Evolutionary conservation across 2,888 invertebrate genomes (phyloP).

Genomic region (Alitta virens): DNA sequence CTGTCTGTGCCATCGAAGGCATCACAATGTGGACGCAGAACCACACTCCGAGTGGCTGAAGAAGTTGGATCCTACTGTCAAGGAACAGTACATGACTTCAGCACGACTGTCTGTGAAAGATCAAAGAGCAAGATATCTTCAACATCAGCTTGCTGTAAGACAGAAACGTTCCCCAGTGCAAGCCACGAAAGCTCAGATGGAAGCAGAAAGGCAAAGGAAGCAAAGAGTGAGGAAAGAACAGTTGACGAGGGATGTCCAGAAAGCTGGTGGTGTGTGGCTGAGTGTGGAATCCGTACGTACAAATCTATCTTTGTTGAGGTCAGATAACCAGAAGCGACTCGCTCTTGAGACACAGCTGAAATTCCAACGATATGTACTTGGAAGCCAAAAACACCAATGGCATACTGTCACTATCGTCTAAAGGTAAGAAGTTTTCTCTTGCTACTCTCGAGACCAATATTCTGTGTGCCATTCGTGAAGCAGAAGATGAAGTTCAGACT

Average conservation of each 20-base stretch:
- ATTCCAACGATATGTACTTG: not conserved
- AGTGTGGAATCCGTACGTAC: not conserved
- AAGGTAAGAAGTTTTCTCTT: not conserved
- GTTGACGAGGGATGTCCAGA: not conserved
- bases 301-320: not conserved
- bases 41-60: slow-evolving; percentile 4
- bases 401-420: not conserved
- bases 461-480: not conserved
- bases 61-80: not conserved
- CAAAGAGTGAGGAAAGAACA: not conserved
- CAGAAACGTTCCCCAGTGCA: not conserved
- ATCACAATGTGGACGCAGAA: slow-evolving; percentile 8
- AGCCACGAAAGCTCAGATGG: not conserved
- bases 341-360: not conserved
- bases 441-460: not conserved
- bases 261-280: not conserved
- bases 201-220: not conserved
- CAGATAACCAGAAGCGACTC: not conserved
- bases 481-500: not conserved
- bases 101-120: not conserved
- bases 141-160: not conserved
- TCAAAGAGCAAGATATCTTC: not conserved
- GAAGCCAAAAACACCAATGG: not conserved
- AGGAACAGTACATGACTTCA: not conserved
- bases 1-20: not conserved